Evolutionary conservation across 2,888 invertebrate genomes (phyloP).

Genomic region (Drosophila meridionalis): DNA sequence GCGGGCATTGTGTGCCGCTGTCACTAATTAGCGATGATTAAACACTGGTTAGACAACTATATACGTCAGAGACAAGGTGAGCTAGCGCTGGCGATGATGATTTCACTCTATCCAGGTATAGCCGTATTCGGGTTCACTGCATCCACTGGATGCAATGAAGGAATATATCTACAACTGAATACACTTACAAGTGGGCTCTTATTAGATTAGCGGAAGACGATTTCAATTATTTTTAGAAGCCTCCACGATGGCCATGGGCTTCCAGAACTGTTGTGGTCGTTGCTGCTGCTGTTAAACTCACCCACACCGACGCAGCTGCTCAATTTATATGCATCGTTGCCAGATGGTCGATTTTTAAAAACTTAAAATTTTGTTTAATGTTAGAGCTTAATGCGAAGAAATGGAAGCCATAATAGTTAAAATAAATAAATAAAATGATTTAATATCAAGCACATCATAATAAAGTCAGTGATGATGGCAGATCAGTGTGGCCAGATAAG

Average conservation of each 20-base stretch:
- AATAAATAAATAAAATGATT: not conserved
- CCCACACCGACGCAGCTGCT: slow-evolving; percentile 13
- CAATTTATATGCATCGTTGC: slow-evolving; percentile 19
- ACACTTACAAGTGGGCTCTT: slow-evolving; percentile 22
- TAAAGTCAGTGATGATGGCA: not conserved
- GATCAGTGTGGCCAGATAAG: slow-evolving; percentile 1
- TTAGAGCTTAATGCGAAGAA: not conserved
- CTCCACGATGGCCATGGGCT: slow-evolving; percentile 8
- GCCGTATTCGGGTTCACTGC: not conserved
- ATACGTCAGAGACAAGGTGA: slow-evolving; percentile 50
- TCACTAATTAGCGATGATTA: slow-evolving; percentile 48
- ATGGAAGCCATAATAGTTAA: not conserved
- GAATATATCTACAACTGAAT: not conserved
- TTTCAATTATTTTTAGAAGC: slow-evolving; percentile 55
- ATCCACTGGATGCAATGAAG: slow-evolving; percentile 10
- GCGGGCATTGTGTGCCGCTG: slow-evolving; percentile 49
- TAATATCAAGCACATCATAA: not conserved
- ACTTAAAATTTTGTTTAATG: slow-evolving; percentile 6
- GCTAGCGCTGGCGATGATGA: slow-evolving; percentile 19
- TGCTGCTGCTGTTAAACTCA: slow-evolving; percentile 18
- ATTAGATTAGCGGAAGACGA: slow-evolving; percentile 47
- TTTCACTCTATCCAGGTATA: slow-evolving; percentile 22
- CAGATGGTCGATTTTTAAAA: slow-evolving; percentile 22
- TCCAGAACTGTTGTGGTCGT: not conserved
- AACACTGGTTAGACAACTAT: slow-evolving; percentile 45